Evolutionary conservation across 2,888 invertebrate species (phyloP).

Genomic region (Tetranychus piercei): DNA sequence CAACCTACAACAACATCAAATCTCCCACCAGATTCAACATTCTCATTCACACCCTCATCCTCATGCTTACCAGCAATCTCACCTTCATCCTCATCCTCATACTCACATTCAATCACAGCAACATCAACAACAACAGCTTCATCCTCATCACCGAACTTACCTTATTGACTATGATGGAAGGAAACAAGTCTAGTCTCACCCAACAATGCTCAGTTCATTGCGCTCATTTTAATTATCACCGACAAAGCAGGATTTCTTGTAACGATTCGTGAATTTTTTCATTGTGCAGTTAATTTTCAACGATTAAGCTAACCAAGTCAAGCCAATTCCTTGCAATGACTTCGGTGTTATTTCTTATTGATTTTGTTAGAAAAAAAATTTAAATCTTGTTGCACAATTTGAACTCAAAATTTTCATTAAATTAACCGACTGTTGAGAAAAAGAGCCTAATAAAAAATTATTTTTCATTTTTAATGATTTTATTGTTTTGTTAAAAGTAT

Average conservation of each 20-base stretch:
- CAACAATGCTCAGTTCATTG: background rate
- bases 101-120: background rate
- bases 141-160: conserved; percentile 14
- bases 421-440: no score
- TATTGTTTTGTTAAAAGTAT: no score
- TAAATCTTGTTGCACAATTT: no score
- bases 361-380: no score
- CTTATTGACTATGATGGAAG: conserved; percentile 16
- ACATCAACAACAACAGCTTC: background rate
- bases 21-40: background rate
- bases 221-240: background rate
- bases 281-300: no score
- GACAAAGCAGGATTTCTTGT: background rate
- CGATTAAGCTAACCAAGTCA: no score
- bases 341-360: no score
- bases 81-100: background rate
- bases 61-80: background rate
- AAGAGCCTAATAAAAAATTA: no score
- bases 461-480: no score
- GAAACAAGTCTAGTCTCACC: background rate
- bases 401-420: no score
- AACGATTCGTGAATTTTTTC: no score
- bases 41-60: background rate
- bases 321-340: no score
- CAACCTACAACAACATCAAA: background rate